Percentiles rank a stretch among this genome's conserved stretches.
Conservation (phyloP, 2,797 vertebrate genomes). For the Falco peregrinus region DNA sequence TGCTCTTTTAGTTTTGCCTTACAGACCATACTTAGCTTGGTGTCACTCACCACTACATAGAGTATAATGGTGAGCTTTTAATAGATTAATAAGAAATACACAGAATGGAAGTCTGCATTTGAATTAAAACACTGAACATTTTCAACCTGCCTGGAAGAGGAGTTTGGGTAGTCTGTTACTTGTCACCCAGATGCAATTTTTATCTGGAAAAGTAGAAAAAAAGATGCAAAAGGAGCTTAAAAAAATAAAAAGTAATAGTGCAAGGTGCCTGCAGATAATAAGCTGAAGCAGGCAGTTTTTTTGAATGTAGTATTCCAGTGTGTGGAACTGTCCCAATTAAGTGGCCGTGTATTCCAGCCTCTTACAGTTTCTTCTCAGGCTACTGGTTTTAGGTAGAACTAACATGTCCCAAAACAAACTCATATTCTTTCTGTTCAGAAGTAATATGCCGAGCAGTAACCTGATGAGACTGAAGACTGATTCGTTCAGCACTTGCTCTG, state of each 20-base stretch:
- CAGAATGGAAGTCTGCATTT: not conserved
- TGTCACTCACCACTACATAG: constrained; percentile 7
- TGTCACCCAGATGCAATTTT: constrained; percentile 14
- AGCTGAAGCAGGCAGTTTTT: not conserved
- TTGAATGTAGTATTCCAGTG: not conserved
- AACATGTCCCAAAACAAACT: not conserved
- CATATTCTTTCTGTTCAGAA: not conserved
- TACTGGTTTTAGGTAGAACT: not conserved
- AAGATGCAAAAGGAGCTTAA: not conserved
- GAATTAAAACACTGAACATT: not conserved
- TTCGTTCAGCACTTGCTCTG: not conserved
- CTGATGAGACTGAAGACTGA: not conserved
- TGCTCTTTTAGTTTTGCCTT: constrained; percentile 70
- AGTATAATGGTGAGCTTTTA: constrained; percentile 16
- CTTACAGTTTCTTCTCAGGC: not conserved
- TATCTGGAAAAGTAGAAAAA: not conserved
- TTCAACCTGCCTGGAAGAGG: not conserved
- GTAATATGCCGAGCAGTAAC: not conserved
- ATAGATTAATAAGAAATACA: not conserved
- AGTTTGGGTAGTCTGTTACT: not conserved
- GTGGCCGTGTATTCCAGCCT: no score
- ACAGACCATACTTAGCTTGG: constrained; percentile 40
- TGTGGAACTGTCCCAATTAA: not conserved
- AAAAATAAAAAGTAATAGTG: not conserved
- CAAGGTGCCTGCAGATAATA: not conserved